Evolutionary conservation across 1,140 invertebrate genomes (phyloP), one percentile per base, ranked within the genome.

Genomic region (Araneus ventricosus): DNA sequence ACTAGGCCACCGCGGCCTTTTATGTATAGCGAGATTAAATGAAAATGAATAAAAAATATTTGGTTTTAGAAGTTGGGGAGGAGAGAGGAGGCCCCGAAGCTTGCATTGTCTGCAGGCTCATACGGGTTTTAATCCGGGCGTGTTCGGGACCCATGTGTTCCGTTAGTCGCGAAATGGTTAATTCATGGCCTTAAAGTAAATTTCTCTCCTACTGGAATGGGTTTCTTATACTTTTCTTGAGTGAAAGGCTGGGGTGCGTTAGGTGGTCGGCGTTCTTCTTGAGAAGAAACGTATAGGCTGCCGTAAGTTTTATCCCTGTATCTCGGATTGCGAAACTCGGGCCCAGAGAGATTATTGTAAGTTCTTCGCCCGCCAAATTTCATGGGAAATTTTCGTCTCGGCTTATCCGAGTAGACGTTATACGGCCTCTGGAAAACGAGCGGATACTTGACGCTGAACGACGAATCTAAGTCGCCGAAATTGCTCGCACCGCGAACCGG

Each of bases 161-260:
- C 24, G 24, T n/a, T n/a, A n/a, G n/a, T n/a, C n/a, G 24, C 24
- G 8, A n/a, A 67, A 52, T 52, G 17, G 17, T 17, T 14, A 14
- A 27, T 3, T 67, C 63, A 67, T 45, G 80, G 80, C 27, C 41
- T 82, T n/a, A 45, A 82, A 22, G 39, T 59, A 90, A 82, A 90
- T 45, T 70, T 90, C 61, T 90, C 89, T 8, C 89, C 89, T 4
- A 90, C 75, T 82, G 89, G 75, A 45, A 90, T 90, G 6, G 89
- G 89, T 39, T 75, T 80, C n/a, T 67, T 88, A n/a, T 67, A 61
- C 14, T 27, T 41, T 41, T 39, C 86, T 34, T 82, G 24, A n/a
- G n/a, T 67, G n/a, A 27, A 67, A 10, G 63, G 1, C 27, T n/a
- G 6, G n/a, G 37, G 22, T 24, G 7, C n/a, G 14, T 52, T 52